Conservation (phyloP, 1,140 invertebrate species). For the Drosophila baimaii region DNA sequence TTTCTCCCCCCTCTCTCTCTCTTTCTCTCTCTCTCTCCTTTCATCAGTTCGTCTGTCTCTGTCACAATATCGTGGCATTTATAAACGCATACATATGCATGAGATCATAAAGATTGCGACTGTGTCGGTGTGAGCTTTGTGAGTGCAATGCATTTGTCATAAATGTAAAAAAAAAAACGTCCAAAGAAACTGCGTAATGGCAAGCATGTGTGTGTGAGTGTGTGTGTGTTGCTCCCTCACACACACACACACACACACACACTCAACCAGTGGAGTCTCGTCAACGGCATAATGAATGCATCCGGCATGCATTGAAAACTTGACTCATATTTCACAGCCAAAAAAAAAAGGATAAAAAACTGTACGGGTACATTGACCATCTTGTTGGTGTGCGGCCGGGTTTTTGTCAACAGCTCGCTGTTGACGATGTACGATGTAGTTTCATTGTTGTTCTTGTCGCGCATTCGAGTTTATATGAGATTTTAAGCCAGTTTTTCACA, state of each 20-base stretch:
- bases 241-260: background rate
- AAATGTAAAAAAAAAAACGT: slow-evolving; percentile 71
- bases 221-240: slow-evolving; percentile 1
- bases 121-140: slow-evolving; percentile 28
- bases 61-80: slow-evolving; percentile 59
- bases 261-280: slow-evolving; percentile 50
- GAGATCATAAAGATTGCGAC: slow-evolving; percentile 69
- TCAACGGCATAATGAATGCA: slow-evolving; percentile 82
- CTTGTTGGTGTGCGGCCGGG: slow-evolving; percentile 59
- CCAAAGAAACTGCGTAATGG: slow-evolving; percentile 57
- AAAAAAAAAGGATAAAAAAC: slow-evolving; percentile 26
- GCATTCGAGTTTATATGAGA: slow-evolving; percentile 38
- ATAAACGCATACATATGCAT: slow-evolving; percentile 78
- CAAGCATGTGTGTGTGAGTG: slow-evolving; percentile 60
- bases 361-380: slow-evolving; percentile 73
- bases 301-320: slow-evolving; percentile 84
- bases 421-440: slow-evolving; percentile 26
- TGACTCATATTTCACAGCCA: slow-evolving; percentile 82
- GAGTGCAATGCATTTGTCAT: slow-evolving; percentile 71
- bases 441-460: slow-evolving; percentile 36
- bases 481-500: slow-evolving; percentile 71
- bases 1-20: background rate
- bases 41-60: slow-evolving; percentile 13
- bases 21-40: slow-evolving; percentile 7
- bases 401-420: slow-evolving; percentile 35